A percentile compares a stretch with the other conserved stretches of the same genome.
Conservation (phyloP, 2,113 vertebrate genomes). For the Urocitellus parryii region DNA sequence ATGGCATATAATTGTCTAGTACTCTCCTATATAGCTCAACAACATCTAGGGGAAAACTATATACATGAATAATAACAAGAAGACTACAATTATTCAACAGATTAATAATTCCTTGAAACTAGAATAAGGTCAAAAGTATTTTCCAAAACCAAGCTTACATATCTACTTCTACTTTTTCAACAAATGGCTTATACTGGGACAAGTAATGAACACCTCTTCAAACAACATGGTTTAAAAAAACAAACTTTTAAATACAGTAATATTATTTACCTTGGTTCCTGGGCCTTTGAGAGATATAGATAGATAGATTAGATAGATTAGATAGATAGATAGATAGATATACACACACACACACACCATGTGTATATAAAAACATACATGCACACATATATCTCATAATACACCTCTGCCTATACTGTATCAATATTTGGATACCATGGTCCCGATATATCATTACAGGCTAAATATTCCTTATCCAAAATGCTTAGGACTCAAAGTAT, state of each 20-base stretch:
- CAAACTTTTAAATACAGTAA: constrained; percentile 12
- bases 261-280: neutral
- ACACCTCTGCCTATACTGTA: neutral
- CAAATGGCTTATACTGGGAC: neutral
- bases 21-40: neutral
- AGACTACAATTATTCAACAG: neutral
- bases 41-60: neutral
- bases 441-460: neutral
- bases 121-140: constrained; percentile 6
- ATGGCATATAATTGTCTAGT: neutral
- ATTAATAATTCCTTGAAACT: constrained; percentile 14
- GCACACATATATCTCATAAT: no score
- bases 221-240: neutral
- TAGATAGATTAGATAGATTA: neutral
- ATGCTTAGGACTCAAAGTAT: neutral
- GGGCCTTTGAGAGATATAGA: neutral
- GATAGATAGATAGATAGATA: no score
- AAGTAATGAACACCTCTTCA: neutral
- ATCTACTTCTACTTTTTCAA: neutral
- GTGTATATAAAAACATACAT: neutral
- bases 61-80: constrained; percentile 34
- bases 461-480: neutral
- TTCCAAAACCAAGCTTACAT: constrained; percentile 38
- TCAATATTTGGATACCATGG: neutral
- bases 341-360: no score